These are phyloP conservation scores for Paramacrobiotus metropolitanus DNA, from an alignment of 1,140 invertebrate genomes.

Conservation along the genomic window DNA sequence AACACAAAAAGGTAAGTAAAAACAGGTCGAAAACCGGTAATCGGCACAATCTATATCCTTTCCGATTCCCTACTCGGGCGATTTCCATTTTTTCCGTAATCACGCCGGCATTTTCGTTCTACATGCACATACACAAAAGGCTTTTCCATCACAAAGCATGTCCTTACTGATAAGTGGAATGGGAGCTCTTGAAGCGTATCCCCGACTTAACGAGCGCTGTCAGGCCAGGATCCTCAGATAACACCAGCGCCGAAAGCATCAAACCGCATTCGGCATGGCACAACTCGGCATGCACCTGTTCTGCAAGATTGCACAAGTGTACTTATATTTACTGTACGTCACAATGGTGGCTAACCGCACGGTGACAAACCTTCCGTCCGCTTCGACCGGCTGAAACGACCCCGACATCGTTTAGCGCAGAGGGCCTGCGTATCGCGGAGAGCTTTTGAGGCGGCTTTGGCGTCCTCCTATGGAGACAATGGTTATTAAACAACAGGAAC, in stretches of 20 bases:
- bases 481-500: neutral
- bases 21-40: too few relatives aligned
- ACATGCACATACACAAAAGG: too few relatives aligned
- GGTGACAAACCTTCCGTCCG: neutral
- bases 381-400: conserved; percentile 2
- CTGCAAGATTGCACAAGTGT: neutral
- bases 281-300: neutral
- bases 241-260: neutral
- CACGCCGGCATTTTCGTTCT: too few relatives aligned
- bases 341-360: neutral
- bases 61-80: too few relatives aligned
- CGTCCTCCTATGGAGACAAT: neutral
- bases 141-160: too few relatives aligned
- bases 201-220: neutral
- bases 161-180: conserved; percentile 2
- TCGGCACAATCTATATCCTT: too few relatives aligned
- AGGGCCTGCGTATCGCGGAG: neutral
- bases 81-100: too few relatives aligned
- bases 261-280: neutral
- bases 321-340: neutral
- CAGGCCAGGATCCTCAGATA: neutral
- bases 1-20: too few relatives aligned
- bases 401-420: neutral
- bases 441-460: neutral
- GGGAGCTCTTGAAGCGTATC: conserved; percentile 1